phyloP scores from a whole-genome alignment of 2,888 invertebrate genomes.

The Agrypnus murinus region DNA sequence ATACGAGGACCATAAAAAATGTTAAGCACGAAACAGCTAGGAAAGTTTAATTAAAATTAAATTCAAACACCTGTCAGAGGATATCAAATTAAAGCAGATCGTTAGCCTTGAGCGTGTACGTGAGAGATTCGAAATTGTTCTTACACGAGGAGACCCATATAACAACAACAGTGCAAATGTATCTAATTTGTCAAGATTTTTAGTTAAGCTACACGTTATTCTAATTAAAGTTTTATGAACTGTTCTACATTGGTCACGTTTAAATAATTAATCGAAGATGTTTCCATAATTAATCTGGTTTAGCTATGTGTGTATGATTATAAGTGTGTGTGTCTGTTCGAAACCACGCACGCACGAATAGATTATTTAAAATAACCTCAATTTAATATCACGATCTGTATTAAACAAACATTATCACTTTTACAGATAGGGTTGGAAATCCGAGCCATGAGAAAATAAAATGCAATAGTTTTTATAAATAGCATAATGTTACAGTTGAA shows the following conservation, averaged over 20 bases:
- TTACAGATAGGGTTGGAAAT: neutral
- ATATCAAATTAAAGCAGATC: conserved; percentile 50
- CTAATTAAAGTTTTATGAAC: conserved; percentile 36
- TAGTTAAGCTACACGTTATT: conserved; percentile 32
- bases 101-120: conserved; percentile 46
- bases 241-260: conserved; percentile 38
- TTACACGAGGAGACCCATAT: conserved; percentile 31
- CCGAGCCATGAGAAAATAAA: too few relatives aligned
- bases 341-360: conserved; percentile 29
- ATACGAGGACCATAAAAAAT: conserved; percentile 31
- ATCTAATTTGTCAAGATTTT: conserved; percentile 43
- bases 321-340: neutral
- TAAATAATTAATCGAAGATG: conserved; percentile 27
- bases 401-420: conserved; percentile 8
- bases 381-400: conserved; percentile 22
- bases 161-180: conserved; percentile 41
- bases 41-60: conserved; percentile 49
- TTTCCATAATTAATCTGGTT: conserved; percentile 32
- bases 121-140: conserved; percentile 44
- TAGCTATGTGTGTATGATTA: conserved; percentile 7
- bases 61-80: conserved; percentile 47
- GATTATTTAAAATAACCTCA: conserved; percentile 23
- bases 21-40: conserved; percentile 39
- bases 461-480: too few relatives aligned
- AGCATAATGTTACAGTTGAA: too few relatives aligned